phyloP scores from a whole-genome alignment of 1,140 invertebrate genomes.

The Drosophila nebulosa region DNA sequence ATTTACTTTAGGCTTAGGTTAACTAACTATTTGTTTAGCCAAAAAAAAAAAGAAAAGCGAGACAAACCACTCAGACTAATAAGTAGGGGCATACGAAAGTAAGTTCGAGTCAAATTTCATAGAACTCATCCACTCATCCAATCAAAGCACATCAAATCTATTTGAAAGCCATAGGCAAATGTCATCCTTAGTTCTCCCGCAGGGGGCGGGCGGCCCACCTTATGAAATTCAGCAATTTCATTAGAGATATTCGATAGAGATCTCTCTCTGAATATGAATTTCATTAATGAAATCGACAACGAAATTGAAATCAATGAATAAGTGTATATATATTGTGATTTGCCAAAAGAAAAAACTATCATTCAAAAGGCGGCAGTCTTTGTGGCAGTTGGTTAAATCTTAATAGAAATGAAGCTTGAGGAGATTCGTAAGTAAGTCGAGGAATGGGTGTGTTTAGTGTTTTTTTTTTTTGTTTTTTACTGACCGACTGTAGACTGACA shows the following conservation, averaged over 20 bases:
- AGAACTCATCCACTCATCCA: slow-evolving; percentile 35
- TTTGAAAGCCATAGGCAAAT: too few species aligned
- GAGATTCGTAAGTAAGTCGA: slow-evolving; percentile 30
- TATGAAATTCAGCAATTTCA: slow-evolving; percentile 19
- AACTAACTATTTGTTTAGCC: slow-evolving; percentile 28
- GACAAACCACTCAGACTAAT: slow-evolving; percentile 60
- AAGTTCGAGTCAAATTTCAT: slow-evolving; percentile 36
- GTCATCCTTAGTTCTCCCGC: too few species aligned
- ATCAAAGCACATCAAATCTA: slow-evolving; percentile 20
- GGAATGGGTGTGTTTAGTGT: slow-evolving; percentile 7
- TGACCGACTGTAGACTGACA: too few species aligned
- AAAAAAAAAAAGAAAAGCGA: too few species aligned
- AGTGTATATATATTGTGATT: too few species aligned
- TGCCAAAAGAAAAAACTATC: slow-evolving; percentile 5
- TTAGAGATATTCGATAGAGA: not conserved
- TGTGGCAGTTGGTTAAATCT: slow-evolving; percentile 18
- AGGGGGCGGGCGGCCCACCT: too few species aligned
- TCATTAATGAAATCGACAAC: not conserved
- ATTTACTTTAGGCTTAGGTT: not conserved
- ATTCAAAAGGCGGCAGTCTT: slow-evolving; percentile 19
- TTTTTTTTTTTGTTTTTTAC: too few species aligned
- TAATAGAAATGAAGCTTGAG: slow-evolving; percentile 25
- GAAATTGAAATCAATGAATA: too few species aligned
- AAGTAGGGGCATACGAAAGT: not conserved
- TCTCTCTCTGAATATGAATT: too few species aligned